Evolutionary conservation across 2,797 vertebrate species (phyloP).

Genomic region (Paramormyrops hopkinsi): DNA sequence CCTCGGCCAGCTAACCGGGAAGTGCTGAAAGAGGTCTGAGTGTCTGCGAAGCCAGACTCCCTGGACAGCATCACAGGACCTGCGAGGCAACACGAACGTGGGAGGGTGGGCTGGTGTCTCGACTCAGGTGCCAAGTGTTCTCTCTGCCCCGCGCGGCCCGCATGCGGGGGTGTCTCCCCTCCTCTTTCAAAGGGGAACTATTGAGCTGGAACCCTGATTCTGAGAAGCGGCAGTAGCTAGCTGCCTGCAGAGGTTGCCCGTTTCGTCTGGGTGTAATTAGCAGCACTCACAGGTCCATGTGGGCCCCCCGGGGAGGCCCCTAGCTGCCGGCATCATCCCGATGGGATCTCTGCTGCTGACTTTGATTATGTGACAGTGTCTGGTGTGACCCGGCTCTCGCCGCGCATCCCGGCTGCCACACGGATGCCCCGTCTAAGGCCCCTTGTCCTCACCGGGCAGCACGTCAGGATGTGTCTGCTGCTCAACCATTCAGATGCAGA

Average conservation of each 20-base stretch:
- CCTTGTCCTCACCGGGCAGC: not conserved
- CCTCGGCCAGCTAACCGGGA: not conserved
- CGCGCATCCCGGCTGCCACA: not conserved
- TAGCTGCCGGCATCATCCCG: not conserved
- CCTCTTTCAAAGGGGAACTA: slow-evolving; percentile 2
- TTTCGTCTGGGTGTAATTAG: slow-evolving; percentile 30
- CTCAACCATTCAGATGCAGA: not conserved
- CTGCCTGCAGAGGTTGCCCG: slow-evolving; percentile 18
- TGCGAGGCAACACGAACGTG: slow-evolving; percentile 9
- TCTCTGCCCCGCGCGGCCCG: not conserved
- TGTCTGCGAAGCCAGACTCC: not conserved
- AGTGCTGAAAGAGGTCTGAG: not conserved
- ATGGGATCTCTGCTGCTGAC: not conserved
- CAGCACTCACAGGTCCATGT: not conserved
- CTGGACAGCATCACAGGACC: not conserved
- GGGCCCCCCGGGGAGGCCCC: not conserved
- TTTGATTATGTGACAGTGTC: slow-evolving; percentile 28
- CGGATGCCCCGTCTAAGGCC: not conserved
- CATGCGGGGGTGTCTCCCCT: not conserved
- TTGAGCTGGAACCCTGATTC: not conserved
- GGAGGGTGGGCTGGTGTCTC: not conserved
- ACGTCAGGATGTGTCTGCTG: not conserved
- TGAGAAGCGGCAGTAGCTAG: not conserved
- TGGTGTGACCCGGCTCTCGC: slow-evolving; percentile 19
- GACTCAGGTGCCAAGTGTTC: not conserved